These are phyloP conservation scores for Crenuchus spilurus DNA, from an alignment of 2,797 vertebrate genomes.

Conservation along the genomic window DNA sequence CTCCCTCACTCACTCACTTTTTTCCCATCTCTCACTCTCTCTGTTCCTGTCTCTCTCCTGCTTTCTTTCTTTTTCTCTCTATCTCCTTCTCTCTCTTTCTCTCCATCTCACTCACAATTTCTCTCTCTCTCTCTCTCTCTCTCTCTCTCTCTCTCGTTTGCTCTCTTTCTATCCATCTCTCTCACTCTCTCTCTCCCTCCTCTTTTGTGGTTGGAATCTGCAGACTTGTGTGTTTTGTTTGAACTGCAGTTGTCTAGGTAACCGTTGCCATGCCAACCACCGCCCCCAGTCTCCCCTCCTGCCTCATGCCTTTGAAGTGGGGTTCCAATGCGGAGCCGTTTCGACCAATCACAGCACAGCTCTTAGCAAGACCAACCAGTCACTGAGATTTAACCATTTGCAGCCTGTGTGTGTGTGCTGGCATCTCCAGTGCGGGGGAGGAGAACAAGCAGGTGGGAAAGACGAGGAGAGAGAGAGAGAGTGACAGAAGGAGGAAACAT, in stretches of 20 bases:
- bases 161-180: constrained; percentile 50
- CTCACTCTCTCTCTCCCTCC: constrained; percentile 37
- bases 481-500: neutral
- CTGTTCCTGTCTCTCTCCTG: constrained; percentile 44
- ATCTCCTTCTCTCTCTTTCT: constrained; percentile 44
- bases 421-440: constrained; percentile 48
- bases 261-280: constrained; percentile 76
- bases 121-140: constrained; percentile 45
- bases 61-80: constrained; percentile 45
- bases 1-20: constrained; percentile 44
- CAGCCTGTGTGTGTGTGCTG: constrained; percentile 46
- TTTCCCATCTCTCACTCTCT: constrained; percentile 47
- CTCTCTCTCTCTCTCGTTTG: constrained; percentile 44
- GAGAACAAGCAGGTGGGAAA: constrained; percentile 55
- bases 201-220: constrained; percentile 56
- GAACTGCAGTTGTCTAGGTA: constrained; percentile 72
- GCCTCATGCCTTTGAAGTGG: constrained; percentile 63
- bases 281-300: constrained; percentile 55
- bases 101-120: constrained; percentile 40
- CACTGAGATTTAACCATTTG: constrained; percentile 60
- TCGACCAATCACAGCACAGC: constrained; percentile 59
- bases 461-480: constrained; percentile 39
- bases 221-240: constrained; percentile 69
- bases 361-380: constrained; percentile 60
- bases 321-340: constrained; percentile 68